Conservation (phyloP, 2,797 vertebrate genomes). For the Hipposideros larvatus region DNA sequence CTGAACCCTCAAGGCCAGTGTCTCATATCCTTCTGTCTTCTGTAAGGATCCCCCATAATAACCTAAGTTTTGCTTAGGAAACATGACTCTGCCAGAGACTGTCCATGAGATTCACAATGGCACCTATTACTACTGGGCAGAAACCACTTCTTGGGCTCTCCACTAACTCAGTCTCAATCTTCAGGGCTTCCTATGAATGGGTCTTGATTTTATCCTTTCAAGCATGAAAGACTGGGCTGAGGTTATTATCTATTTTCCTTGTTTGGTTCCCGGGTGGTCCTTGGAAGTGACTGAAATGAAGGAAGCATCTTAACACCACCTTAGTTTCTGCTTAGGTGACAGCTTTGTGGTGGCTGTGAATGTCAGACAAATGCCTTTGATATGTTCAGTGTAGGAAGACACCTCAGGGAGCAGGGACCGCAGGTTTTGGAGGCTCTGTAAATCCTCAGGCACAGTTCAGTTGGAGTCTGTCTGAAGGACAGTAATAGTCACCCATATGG, state of each 20-base stretch:
- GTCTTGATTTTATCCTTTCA: slow-evolving; percentile 3
- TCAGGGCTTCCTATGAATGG: background rate
- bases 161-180: background rate
- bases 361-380: background rate
- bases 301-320: background rate
- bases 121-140: background rate
- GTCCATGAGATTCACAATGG: background rate
- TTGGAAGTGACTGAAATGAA: background rate
- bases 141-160: background rate
- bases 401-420: background rate
- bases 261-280: background rate
- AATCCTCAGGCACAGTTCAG: background rate
- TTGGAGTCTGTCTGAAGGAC: background rate
- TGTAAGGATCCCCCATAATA: background rate
- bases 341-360: background rate
- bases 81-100: slow-evolving; percentile 8
- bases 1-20: background rate
- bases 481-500: background rate
- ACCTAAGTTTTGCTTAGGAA: slow-evolving; percentile 49
- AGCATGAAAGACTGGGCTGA: background rate
- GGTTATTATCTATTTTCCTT: background rate
- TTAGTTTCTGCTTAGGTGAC: background rate
- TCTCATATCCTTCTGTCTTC: background rate
- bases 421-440: background rate
- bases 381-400: background rate